phyloP scores from a whole-genome alignment of 92 coral and sea anemone species.

The Zoanthus sansibaricus region DNA sequence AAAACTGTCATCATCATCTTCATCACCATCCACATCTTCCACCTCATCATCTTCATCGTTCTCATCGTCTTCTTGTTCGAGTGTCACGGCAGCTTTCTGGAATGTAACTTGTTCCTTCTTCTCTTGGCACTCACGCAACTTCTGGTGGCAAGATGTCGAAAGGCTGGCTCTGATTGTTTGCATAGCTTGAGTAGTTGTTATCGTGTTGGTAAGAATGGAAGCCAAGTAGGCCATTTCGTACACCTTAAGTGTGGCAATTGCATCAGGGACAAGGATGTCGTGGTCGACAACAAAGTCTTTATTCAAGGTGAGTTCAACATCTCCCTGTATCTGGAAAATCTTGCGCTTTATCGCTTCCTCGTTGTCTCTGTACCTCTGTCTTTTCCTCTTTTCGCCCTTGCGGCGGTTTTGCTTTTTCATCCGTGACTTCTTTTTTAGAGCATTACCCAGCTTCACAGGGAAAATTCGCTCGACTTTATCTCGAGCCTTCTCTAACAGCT shows the following conservation, averaged over 20 bases:
- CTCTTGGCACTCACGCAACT: constrained; percentile 45
- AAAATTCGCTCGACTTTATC: constrained; percentile 63
- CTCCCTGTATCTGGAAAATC: constrained; percentile 62
- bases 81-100: constrained; percentile 56
- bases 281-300: constrained; percentile 24
- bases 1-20: constrained; percentile 36
- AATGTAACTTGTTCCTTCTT: constrained; percentile 45
- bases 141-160: constrained; percentile 46
- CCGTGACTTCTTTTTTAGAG: constrained; percentile 63
- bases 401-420: constrained; percentile 69
- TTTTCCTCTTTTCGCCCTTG: constrained; percentile 65
- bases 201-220: constrained; percentile 8
- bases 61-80: constrained; percentile 52
- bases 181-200: constrained; percentile 33
- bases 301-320: constrained; percentile 34
- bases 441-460: constrained; percentile 60
- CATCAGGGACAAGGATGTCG: constrained; percentile 28
- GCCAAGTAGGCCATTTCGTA: constrained; percentile 14
- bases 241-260: constrained; percentile 19
- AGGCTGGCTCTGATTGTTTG: constrained; percentile 31
- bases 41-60: constrained; percentile 35
- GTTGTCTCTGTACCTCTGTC: constrained; percentile 47
- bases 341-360: constrained; percentile 63
- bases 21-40: constrained; percentile 37
- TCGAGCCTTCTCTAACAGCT: constrained; percentile 73